Evolutionary conservation across 2,113 vertebrate genomes (phyloP).

Genomic region (Prunella fulvescens): DNA sequence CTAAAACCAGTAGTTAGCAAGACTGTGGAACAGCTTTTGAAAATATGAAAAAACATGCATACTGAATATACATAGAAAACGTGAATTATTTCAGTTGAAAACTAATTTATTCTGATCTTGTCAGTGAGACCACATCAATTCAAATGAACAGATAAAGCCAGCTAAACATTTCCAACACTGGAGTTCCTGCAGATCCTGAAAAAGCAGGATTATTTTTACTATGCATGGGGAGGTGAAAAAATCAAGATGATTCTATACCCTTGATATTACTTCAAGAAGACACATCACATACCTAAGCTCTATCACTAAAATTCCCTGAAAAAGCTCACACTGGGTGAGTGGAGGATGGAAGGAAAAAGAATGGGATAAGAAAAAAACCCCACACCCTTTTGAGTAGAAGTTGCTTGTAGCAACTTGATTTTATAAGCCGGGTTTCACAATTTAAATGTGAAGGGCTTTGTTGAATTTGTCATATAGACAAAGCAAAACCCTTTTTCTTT

Average conservation of each 20-base stretch:
- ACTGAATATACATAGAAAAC: not conserved
- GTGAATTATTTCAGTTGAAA: not conserved
- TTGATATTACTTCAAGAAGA: not conserved
- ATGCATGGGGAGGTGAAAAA: not conserved
- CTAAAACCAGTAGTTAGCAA: not conserved
- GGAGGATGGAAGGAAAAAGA: not conserved
- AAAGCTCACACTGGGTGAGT: accelerated
- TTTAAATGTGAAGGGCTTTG: not conserved
- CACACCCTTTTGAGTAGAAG: not conserved
- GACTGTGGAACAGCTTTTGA: not conserved
- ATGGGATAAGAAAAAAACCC: accelerated
- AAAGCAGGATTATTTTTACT: not conserved
- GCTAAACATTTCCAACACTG: not conserved
- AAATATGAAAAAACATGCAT: not conserved
- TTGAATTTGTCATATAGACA: not conserved
- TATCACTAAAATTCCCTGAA: not conserved
- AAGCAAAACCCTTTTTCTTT: not conserved
- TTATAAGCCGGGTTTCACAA: not conserved
- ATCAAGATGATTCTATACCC: not conserved
- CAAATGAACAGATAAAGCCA: not conserved
- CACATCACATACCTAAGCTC: not conserved
- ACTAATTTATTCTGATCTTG: not conserved
- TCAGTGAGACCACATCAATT: not conserved
- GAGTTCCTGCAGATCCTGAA: not conserved
- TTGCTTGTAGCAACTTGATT: not conserved